A percentile compares a stretch with the other conserved stretches of the same genome.
These are phyloP conservation scores for Campoletis sonorensis DNA, from an alignment of 1,140 invertebrate genomes.

Conservation along the genomic window DNA sequence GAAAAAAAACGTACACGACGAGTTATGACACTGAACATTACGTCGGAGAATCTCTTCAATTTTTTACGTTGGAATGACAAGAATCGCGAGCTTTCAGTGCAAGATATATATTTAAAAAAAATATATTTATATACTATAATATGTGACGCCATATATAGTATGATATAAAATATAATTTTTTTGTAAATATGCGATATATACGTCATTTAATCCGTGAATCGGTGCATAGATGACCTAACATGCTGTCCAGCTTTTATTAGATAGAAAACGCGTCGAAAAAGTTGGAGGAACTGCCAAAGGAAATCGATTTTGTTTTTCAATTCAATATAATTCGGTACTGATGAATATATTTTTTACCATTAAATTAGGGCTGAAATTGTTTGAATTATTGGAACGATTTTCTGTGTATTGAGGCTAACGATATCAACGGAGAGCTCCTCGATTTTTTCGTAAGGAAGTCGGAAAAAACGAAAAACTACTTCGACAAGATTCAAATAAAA, in stretches of 20 bases:
- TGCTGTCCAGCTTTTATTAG: conserved; percentile 12
- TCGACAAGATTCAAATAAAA: conserved; percentile 5
- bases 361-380: background rate
- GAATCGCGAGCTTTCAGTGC: conserved; percentile 42
- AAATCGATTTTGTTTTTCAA: background rate
- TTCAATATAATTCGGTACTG: background rate
- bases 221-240: background rate
- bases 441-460: background rate
- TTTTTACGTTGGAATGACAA: conserved; percentile 44
- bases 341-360: conserved; percentile 4
- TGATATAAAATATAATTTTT: too few species aligned
- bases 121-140: too few species aligned
- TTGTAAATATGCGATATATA: background rate
- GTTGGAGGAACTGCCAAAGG: background rate
- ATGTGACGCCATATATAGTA: too few species aligned
- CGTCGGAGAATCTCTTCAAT: conserved; percentile 28
- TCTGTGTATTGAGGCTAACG: background rate
- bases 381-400: too few species aligned
- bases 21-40: background rate
- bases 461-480: background rate
- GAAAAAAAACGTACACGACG: background rate
- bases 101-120: background rate
- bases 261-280: background rate
- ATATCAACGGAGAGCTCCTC: background rate
- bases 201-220: background rate